Conservation (phyloP, 1,140 invertebrate genomes). For the Mamestra configurata region DNA sequence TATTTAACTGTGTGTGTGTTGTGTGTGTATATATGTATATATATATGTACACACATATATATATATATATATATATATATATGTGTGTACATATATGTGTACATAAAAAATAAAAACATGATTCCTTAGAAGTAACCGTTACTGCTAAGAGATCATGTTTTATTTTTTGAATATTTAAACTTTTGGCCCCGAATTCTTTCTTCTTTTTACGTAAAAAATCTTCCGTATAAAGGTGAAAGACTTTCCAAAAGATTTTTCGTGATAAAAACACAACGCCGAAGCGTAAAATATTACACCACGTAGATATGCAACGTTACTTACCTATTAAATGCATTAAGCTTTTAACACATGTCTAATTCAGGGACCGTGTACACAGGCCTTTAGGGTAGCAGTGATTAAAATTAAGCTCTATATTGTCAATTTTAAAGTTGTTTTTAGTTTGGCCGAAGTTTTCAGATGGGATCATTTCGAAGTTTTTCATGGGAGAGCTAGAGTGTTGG, state of each 20-base stretch:
- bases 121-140: too few relatives aligned
- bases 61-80: too few relatives aligned
- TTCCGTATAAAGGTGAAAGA: neutral
- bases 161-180: neutral
- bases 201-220: neutral
- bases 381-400: slow-evolving; percentile 46
- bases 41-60: too few relatives aligned
- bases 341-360: slow-evolving; percentile 86
- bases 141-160: neutral
- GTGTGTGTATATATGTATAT: too few relatives aligned
- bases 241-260: slow-evolving; percentile 33
- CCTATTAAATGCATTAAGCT: slow-evolving; percentile 82
- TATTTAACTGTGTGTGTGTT: too few relatives aligned
- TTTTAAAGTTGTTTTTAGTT: slow-evolving; percentile 61
- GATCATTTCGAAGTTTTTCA: slow-evolving; percentile 76
- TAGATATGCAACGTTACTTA: slow-evolving; percentile 55
- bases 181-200: neutral
- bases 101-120: too few relatives aligned
- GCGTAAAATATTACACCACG: slow-evolving; percentile 39
- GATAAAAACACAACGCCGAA: slow-evolving; percentile 10
- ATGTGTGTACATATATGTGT: too few relatives aligned
- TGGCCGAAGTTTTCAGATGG: slow-evolving; percentile 57
- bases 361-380: slow-evolving; percentile 60
- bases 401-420: slow-evolving; percentile 54
- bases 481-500: slow-evolving; percentile 77